Evolutionary conservation across 2,888 invertebrate genomes (phyloP).

Genomic region (Zaprionus bogoriensis): DNA sequence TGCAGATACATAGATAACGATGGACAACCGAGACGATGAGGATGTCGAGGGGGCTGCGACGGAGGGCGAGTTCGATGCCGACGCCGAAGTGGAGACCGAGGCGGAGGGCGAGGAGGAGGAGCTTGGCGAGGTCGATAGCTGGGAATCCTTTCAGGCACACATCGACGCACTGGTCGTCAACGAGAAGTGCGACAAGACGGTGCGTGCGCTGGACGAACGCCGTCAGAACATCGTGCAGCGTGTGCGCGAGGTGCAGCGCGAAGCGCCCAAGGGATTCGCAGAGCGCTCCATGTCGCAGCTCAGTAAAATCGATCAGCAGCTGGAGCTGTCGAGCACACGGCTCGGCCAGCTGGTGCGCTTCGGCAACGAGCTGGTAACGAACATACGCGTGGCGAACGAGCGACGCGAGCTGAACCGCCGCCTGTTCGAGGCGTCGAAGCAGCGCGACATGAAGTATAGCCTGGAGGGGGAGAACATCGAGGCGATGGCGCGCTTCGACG

Average conservation of each 20-base stretch:
- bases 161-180: slow-evolving; percentile 48
- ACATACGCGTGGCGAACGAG: slow-evolving; percentile 90
- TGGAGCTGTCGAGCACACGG: slow-evolving; percentile 86
- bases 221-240: slow-evolving; percentile 40
- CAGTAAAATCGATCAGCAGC: slow-evolving; percentile 86
- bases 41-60: slow-evolving; percentile 31
- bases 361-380: slow-evolving; percentile 89
- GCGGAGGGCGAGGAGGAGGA: slow-evolving; percentile 18
- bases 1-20: slow-evolving; percentile 5
- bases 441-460: slow-evolving; percentile 83
- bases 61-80: slow-evolving; percentile 1
- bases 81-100: slow-evolving; percentile 21
- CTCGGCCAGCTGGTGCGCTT: slow-evolving; percentile 87
- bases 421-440: slow-evolving; percentile 71
- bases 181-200: slow-evolving; percentile 44
- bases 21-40: slow-evolving; percentile 60
- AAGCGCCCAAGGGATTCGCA: slow-evolving; percentile 45
- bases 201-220: slow-evolving; percentile 46
- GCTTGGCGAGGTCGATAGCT: slow-evolving; percentile 37
- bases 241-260: slow-evolving; percentile 38
- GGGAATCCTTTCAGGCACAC: slow-evolving; percentile 54
- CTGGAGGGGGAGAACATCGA: slow-evolving; percentile 87
- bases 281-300: slow-evolving; percentile 82
- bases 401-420: slow-evolving; percentile 87
- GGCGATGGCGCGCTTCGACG: slow-evolving; percentile 86